Evolutionary conservation across 2,888 invertebrate species (phyloP).

Genomic region (Mesorhabditis sp.): DNA sequence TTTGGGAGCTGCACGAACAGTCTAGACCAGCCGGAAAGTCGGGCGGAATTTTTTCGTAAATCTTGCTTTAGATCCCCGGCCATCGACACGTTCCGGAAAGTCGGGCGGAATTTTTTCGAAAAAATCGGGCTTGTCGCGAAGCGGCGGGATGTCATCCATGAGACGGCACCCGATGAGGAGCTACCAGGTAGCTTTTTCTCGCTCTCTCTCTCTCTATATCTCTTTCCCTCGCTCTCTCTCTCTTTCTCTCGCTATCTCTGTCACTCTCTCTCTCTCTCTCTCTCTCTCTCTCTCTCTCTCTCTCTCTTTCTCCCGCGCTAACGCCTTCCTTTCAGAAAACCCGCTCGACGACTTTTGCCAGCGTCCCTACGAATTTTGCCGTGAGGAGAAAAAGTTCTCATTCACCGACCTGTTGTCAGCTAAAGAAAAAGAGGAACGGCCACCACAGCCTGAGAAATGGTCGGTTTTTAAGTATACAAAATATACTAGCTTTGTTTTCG

Average conservation of each 20-base stretch:
- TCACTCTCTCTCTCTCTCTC: not conserved
- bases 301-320: not conserved
- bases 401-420: conserved; percentile 30
- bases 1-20: too few relatives aligned
- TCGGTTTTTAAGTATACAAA: conserved; percentile 18
- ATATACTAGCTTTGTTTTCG: too few relatives aligned
- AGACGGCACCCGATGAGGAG: conserved; percentile 30
- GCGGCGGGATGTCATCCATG: conserved; percentile 36
- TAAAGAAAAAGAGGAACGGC: conserved; percentile 21
- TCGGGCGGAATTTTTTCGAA: conserved; percentile 39
- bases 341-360: conserved; percentile 15
- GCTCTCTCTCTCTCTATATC: not conserved
- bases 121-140: conserved; percentile 39
- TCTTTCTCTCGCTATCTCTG: not conserved
- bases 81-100: conserved; percentile 46
- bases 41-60: conserved; percentile 5
- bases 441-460: conserved; percentile 41
- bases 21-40: too few relatives aligned
- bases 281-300: not conserved
- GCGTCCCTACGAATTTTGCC: conserved; percentile 40
- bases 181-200: conserved; percentile 17
- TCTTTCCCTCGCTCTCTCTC: not conserved
- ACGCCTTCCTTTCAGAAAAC: conserved; percentile 13
- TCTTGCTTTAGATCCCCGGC: conserved; percentile 44
- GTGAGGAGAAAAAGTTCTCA: conserved; percentile 31